Percentiles rank a stretch among this genome's conserved stretches.
These are phyloP conservation scores for Nematolebias whitei DNA, from an alignment of 2,113 vertebrate genomes.

Conservation along the genomic window DNA sequence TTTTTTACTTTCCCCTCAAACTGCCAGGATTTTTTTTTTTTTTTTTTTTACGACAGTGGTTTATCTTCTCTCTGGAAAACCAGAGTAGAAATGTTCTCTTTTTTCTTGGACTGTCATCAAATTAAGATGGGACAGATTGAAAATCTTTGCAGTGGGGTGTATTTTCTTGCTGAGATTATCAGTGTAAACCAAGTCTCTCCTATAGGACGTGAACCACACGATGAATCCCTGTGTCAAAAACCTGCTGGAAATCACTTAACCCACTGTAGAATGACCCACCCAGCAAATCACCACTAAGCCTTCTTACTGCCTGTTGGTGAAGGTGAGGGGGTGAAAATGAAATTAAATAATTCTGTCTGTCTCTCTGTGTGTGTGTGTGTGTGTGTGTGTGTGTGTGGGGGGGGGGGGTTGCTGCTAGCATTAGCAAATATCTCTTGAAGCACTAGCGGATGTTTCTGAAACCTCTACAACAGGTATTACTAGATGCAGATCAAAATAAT, in stretches of 20 bases:
- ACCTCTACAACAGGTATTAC: too few relatives aligned
- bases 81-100: slow-evolving; percentile 16
- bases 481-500: too few relatives aligned
- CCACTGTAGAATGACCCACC: not conserved
- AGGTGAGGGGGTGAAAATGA: too few relatives aligned
- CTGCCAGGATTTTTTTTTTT: slow-evolving; percentile 16
- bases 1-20: not conserved
- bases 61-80: slow-evolving; percentile 13
- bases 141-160: slow-evolving; percentile 11
- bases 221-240: not conserved
- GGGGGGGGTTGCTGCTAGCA: too few relatives aligned
- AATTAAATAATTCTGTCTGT: too few relatives aligned
- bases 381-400: too few relatives aligned
- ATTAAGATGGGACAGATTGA: slow-evolving; percentile 48
- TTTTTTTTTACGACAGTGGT: slow-evolving; percentile 29
- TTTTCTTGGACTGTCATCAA: slow-evolving; percentile 26
- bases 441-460: too few relatives aligned
- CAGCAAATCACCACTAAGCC: slow-evolving; percentile 4
- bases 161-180: slow-evolving; percentile 8
- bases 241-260: not conserved
- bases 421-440: too few relatives aligned
- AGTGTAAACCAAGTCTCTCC: slow-evolving; percentile 13
- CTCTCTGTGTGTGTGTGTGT: too few relatives aligned
- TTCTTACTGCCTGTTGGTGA: too few relatives aligned
- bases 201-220: not conserved